Evolutionary conservation across 2,113 vertebrate genomes (phyloP).

Genomic region (Nyctibius bracteatus): DNA sequence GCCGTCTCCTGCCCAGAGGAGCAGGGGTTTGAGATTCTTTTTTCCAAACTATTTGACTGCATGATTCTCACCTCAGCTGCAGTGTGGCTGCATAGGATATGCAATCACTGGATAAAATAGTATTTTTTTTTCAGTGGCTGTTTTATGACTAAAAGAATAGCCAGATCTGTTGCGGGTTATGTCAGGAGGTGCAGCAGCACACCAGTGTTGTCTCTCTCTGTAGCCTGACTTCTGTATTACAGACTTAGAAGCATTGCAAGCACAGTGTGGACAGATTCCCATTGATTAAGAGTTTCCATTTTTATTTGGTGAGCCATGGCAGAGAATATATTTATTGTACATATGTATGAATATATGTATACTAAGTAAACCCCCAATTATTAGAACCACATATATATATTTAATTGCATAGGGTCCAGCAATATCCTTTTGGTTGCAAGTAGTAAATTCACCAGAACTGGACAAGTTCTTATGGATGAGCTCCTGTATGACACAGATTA

Average conservation of each 20-base stretch:
- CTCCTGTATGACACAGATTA: neutral
- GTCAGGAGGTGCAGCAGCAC: neutral
- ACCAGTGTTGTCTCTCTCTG: neutral
- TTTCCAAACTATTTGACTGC: neutral
- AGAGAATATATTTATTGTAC: too few species aligned
- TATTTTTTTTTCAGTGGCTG: neutral
- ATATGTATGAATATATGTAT: too few species aligned
- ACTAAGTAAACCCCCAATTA: neutral
- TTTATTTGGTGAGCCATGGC: neutral
- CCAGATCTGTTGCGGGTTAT: neutral
- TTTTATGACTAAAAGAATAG: neutral
- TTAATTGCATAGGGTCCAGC: neutral
- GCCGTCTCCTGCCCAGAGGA: neutral
- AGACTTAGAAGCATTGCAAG: neutral
- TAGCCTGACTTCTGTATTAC: neutral
- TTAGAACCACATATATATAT: neutral
- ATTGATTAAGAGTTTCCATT: neutral
- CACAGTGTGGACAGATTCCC: neutral
- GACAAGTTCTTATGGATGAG: neutral
- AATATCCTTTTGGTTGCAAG: neutral
- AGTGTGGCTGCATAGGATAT: neutral
- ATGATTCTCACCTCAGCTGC: neutral
- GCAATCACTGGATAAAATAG: neutral
- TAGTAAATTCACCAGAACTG: neutral
- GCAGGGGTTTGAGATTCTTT: neutral